Evolutionary conservation across 2,113 vertebrate genomes (phyloP), one percentile per base, ranked within the genome.

Genomic region (Austrofundulus limnaeus): DNA sequence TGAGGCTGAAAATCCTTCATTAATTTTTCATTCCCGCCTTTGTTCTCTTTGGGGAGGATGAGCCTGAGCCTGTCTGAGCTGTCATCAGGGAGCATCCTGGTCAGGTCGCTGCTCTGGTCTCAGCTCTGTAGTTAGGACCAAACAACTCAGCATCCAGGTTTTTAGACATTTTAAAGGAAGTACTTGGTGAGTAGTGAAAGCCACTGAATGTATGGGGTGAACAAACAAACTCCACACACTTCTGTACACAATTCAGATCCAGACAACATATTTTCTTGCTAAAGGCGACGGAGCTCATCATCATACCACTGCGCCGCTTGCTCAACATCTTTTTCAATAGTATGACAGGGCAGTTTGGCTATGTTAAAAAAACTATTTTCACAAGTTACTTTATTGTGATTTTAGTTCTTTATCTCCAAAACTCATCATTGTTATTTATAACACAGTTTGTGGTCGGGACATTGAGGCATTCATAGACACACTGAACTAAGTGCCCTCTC

Each of bases 401-500:
- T 46, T 34, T 34, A 58, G 1, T 17, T 53, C 5, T 21, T 55
- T 50, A 51, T 54, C 45, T 68, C n/a, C 17, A 34, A n/a, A 43
- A 14, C 31, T 50, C 20, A 17, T 12, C 61, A 59, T 25, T 14
- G 59, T 78, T 68, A 63, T 63, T 73, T 79, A 45, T 73, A 37
- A 61, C 53, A 20, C 50, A 60, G 63, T 77, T 77, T 84, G 68
- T 66, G 74, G 81, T 79, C 57, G 12, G 25, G 45, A 84, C 78
- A 77, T 72, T 64, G 85, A 83, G 66, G 60, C 63, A 59, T 25
- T 46, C 34, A 66, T 5, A 50, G 46, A 66, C 62, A 39, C 20
- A 60, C 20, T 55, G 62, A 77, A 64, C 76, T 83, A 74, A 67
- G 54, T 83, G 81, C 39, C 80, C 77, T 85, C 61, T 70, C 59